A percentile compares a stretch with the other conserved stretches of the same genome.
Conservation (phyloP, 2,797 vertebrate species). For the Macropus fuliginosus region DNA sequence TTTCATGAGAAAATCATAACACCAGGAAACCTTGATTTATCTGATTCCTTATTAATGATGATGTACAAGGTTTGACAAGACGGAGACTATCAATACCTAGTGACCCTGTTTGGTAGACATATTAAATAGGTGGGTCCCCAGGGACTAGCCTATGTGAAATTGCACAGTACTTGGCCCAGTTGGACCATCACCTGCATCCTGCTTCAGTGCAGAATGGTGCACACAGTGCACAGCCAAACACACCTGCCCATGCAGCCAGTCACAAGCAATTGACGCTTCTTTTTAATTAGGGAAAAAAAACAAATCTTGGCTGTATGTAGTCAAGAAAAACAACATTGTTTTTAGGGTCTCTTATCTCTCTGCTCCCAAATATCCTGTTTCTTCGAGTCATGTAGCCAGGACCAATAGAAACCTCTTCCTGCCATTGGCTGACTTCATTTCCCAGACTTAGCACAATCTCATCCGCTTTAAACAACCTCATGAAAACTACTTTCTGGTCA, state of each 20-base stretch:
- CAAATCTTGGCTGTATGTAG: constrained; percentile 88
- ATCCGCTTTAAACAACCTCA: constrained; percentile 94
- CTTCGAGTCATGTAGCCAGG: constrained; percentile 91
- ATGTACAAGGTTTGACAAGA: not conserved
- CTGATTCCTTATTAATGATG: constrained; percentile 2
- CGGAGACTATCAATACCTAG: constrained; percentile 38
- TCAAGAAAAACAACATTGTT: constrained; percentile 97
- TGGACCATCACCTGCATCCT: constrained; percentile 89
- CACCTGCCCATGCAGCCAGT: constrained; percentile 86
- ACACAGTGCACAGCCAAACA: constrained; percentile 81
- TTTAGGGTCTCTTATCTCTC: constrained; percentile 93
- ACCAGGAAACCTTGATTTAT: not conserved
- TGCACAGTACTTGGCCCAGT: constrained; percentile 81
- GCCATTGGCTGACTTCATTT: constrained; percentile 95
- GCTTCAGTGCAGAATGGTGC: constrained; percentile 81
- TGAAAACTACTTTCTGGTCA: constrained; percentile 91
- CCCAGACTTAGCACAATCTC: constrained; percentile 96
- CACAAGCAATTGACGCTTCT: constrained; percentile 81
- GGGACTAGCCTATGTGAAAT: constrained; percentile 64
- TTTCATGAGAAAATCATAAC: not conserved
- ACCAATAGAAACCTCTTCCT: constrained; percentile 97
- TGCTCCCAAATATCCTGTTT: constrained; percentile 97
- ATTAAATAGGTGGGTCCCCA: constrained; percentile 57
- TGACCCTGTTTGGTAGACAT: constrained; percentile 61
- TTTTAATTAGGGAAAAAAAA: constrained; percentile 75